Conservation (phyloP, 2,888 invertebrate genomes). For the Chamaedrilus cognettii region DNA sequence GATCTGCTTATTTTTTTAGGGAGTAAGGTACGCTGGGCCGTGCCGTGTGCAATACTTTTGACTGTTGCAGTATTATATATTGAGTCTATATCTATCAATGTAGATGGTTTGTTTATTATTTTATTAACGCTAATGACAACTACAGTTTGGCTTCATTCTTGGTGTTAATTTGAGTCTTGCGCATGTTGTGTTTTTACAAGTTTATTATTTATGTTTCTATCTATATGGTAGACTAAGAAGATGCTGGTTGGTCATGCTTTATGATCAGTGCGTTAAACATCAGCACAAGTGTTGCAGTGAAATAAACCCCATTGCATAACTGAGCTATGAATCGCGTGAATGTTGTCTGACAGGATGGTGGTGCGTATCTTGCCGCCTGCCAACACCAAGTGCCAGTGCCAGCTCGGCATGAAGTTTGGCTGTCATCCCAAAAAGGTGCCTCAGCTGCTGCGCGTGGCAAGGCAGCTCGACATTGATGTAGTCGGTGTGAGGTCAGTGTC, state of each 20-base stretch:
- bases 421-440: constrained; percentile 64
- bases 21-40: too few species aligned
- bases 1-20: too few species aligned
- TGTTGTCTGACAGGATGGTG: constrained; percentile 45
- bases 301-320: too few species aligned
- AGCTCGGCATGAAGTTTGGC: constrained; percentile 90
- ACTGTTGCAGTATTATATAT: background rate
- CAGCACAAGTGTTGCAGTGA: too few species aligned
- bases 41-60: too few species aligned
- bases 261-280: background rate
- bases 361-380: constrained; percentile 57
- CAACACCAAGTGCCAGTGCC: constrained; percentile 67
- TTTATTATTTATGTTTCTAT: too few species aligned
- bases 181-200: too few species aligned
- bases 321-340: background rate
- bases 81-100: background rate
- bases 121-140: too few species aligned
- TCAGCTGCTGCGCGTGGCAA: constrained; percentile 69
- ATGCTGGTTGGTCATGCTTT: background rate
- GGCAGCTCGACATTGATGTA: constrained; percentile 75
- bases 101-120: too few species aligned
- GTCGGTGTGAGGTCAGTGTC: constrained; percentile 62
- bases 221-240: too few species aligned
- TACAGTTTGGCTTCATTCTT: too few species aligned
- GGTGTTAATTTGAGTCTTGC: too few species aligned